Percentiles rank a stretch among this genome's conserved stretches.
Conservation (phyloP, 1,140 invertebrate genomes). For the Anoplolepis gracilipes region DNA sequence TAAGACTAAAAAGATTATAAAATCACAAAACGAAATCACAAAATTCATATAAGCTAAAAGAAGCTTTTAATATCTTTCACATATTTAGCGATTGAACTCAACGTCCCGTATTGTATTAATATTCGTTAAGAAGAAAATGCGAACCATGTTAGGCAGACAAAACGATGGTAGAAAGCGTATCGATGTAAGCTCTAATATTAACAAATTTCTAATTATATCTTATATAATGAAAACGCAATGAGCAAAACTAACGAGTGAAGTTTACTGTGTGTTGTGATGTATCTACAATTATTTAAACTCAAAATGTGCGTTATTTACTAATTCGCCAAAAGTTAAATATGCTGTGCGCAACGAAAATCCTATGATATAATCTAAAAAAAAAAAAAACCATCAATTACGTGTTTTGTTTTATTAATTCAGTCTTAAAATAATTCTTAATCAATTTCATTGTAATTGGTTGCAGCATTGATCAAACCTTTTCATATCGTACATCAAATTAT, state of each 20-base stretch:
- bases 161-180: slow-evolving; percentile 52
- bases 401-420: slow-evolving; percentile 67
- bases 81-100: slow-evolving; percentile 8
- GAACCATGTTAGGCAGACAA: slow-evolving; percentile 49
- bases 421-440: slow-evolving; percentile 74
- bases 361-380: slow-evolving; percentile 69
- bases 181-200: slow-evolving; percentile 38
- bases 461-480: slow-evolving; percentile 49
- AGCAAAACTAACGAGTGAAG: slow-evolving; percentile 54
- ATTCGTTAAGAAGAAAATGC: not conserved
- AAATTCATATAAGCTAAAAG: not conserved
- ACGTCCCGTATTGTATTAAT: not conserved
- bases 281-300: slow-evolving; percentile 37
- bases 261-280: slow-evolving; percentile 41
- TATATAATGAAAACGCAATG: slow-evolving; percentile 42
- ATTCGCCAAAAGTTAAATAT: slow-evolving; percentile 67
- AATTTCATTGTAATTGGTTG: slow-evolving; percentile 41
- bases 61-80: not conserved
- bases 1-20: slow-evolving; percentile 13
- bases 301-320: slow-evolving; percentile 63
- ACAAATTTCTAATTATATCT: slow-evolving; percentile 8
- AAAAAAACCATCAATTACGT: slow-evolving; percentile 64
- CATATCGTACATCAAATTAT: slow-evolving; percentile 38
- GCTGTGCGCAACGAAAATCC: slow-evolving; percentile 66
- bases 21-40: not conserved